A percentile compares a stretch with the other conserved stretches of the same genome.
Evolutionary conservation across 2,888 invertebrate genomes (phyloP).

Genomic region (Amphiduros pacificus): DNA sequence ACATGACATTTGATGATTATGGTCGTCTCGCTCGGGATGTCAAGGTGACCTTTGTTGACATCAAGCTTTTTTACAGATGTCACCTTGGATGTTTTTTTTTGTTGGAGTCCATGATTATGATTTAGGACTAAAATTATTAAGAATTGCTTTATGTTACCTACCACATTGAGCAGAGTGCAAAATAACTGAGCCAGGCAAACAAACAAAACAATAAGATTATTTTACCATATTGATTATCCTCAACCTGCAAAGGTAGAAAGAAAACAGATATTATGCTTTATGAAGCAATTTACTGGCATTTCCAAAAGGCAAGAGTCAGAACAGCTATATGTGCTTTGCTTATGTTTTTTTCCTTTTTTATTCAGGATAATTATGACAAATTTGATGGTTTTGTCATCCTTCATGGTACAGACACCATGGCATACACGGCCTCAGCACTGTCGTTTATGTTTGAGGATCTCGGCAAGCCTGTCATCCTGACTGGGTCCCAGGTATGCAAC

Average conservation of each 20-base stretch:
- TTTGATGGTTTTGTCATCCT: constrained; percentile 93
- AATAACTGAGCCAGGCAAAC: too few relatives aligned
- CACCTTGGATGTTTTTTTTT: too few relatives aligned
- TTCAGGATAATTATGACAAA: constrained; percentile 58
- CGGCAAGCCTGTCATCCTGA: constrained; percentile 88
- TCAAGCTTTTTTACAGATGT: too few relatives aligned
- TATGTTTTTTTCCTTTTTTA: background rate
- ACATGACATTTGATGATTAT: constrained; percentile 18
- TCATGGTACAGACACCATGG: constrained; percentile 91
- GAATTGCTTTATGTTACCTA: too few relatives aligned
- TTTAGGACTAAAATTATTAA: too few relatives aligned
- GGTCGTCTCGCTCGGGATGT: constrained; percentile 12
- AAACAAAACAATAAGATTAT: background rate
- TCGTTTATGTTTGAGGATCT: constrained; percentile 91
- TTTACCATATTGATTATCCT: too few relatives aligned
- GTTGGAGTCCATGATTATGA: too few relatives aligned
- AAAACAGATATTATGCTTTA: background rate
- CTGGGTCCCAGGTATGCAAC: constrained; percentile 76
- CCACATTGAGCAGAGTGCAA: too few relatives aligned
- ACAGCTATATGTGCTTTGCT: too few relatives aligned
- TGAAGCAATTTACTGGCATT: background rate
- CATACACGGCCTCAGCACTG: constrained; percentile 92
- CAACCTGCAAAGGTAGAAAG: too few relatives aligned
- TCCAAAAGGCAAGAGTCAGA: too few relatives aligned
- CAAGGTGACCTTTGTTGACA: too few relatives aligned